These are phyloP conservation scores for Trypoxylon attenuatum DNA, from an alignment of 2,888 invertebrate genomes.

Conservation along the genomic window DNA sequence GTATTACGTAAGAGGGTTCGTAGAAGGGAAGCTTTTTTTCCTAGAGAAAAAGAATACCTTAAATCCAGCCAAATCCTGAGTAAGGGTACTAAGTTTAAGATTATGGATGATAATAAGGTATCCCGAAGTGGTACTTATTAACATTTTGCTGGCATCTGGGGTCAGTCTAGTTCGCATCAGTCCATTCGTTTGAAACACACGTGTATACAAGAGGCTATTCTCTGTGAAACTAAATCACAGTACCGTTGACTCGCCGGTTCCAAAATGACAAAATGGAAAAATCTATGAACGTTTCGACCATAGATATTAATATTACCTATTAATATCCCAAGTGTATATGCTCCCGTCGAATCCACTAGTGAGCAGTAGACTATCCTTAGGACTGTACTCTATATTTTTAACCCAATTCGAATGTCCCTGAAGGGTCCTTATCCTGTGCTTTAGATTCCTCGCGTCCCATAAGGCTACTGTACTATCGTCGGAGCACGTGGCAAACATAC, in stretches of 20 bases:
- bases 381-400: conserved; percentile 95
- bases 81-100: conserved; percentile 86
- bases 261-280: background rate
- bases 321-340: conserved; percentile 96
- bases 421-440: conserved; percentile 84
- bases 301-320: too few relatives aligned
- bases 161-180: conserved; percentile 91
- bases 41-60: conserved; percentile 79
- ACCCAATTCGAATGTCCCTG: conserved; percentile 95
- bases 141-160: conserved; percentile 90
- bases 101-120: conserved; percentile 93
- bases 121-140: conserved; percentile 93
- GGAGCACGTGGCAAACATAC: conserved; percentile 94
- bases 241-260: background rate
- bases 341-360: conserved; percentile 96
- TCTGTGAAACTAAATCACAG: conserved; percentile 78
- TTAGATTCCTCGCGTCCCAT: conserved; percentile 94
- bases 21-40: too few relatives aligned
- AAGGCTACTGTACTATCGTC: conserved; percentile 94
- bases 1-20: too few relatives aligned
- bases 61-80: conserved; percentile 88
- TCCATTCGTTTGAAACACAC: conserved; percentile 90
- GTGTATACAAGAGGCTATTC: conserved; percentile 84
- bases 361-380: conserved; percentile 87
- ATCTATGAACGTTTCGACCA: too few relatives aligned